Base-by-base conservation (phyloP, 1,140 invertebrate genomes). In the Geopemphigus sp. region DNA sequence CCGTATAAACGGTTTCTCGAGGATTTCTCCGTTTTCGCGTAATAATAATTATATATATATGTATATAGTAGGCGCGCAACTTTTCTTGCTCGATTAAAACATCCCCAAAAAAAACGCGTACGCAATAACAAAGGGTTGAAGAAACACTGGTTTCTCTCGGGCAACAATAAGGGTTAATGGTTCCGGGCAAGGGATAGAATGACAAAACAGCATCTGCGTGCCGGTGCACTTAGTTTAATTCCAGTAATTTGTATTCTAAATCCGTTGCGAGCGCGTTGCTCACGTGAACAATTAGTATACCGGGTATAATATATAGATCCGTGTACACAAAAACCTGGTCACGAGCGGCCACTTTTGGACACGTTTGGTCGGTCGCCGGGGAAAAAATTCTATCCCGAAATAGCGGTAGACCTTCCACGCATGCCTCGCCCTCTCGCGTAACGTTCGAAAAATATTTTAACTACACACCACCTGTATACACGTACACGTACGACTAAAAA, bases 161-260 rank as follows among this genome's bases (percentile, higher is more conserved):
- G 54, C 57, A 63, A 50, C 74, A 78, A 63, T 78, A 78, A 78
- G 57, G 74, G 74, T 61, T 78, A 78, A 78, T 78, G 57, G 56
- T 78, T 54, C 70, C 73, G 12, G n/a, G 45, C 45, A 59, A 29
- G 57, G 56, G 57, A 63, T 24, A 59, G 54, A 45, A 78, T 78
- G n/a, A 39, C 74, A 63, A 61, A 61, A 50, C 74, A 59, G 56
- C 74, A 76, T 76, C 74, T 78, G 56, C 24, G 74, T 32, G 54
- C 54, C 73, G 54, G 11, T 57, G 73, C 74, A 78, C 74, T 78
- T 78, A 78, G 74, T 78, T 78, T 78, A 78, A 78, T 78, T 61
- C 19, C 74, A 0, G 74, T 54, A 50, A 78, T 78, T 78, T 63
- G 74, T 78, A 78, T 78, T 78, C 74, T 59, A 61, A 78, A 78